These are phyloP conservation scores for Australoheros facetus DNA, from an alignment of 2,797 vertebrate species.

Conservation along the genomic window DNA sequence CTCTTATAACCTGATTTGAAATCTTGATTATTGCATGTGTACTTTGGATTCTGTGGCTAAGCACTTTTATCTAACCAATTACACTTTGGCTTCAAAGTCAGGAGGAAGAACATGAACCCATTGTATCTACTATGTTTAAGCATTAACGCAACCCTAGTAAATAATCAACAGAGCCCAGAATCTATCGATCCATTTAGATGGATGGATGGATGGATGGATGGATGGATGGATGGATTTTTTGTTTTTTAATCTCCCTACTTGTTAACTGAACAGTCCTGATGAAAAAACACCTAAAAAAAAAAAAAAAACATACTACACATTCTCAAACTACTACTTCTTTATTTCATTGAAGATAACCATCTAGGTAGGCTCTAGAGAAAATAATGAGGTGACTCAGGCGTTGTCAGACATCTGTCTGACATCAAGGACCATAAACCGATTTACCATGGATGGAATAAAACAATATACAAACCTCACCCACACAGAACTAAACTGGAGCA, in stretches of 20 bases:
- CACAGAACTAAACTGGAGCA: not conserved
- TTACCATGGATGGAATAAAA: constrained; percentile 41
- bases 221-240: not conserved
- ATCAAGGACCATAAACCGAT: constrained; percentile 56
- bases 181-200: no score
- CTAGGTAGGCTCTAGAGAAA: not conserved
- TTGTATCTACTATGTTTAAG: not conserved
- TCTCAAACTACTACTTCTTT: not conserved
- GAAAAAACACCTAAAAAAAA: not conserved
- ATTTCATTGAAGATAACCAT: not conserved
- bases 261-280: not conserved
- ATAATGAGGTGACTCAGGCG: constrained; percentile 43
- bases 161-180: constrained; percentile 9
- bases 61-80: not conserved
- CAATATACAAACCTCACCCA: constrained; percentile 59
- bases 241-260: not conserved
- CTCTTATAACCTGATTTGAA: not conserved
- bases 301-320: not conserved
- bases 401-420: constrained; percentile 42
- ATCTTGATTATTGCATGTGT: not conserved
- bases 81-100: not conserved
- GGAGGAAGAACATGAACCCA: not conserved
- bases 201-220: no score
- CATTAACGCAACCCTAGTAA: not conserved
- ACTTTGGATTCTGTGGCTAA: not conserved